A percentile compares a stretch with the other conserved stretches of the same genome.
Conservation (phyloP, 2,888 invertebrate genomes). For the Sarcophaga rosellei region DNA sequence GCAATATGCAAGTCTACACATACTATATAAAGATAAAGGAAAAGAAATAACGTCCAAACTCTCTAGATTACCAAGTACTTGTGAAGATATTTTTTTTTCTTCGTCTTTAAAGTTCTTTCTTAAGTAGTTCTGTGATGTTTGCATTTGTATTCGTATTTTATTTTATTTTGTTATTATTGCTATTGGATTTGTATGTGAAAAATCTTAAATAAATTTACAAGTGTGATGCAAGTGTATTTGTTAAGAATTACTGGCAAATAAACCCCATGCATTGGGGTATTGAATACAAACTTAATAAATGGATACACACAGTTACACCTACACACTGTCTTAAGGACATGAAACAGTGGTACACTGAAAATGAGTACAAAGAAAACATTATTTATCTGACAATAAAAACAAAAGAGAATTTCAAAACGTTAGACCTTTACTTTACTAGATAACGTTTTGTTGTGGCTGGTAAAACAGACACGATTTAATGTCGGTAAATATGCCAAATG, state of each 20-base stretch:
- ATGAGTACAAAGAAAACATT: neutral
- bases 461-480: no score
- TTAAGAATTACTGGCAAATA: slow-evolving; percentile 57
- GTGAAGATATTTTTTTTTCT: slow-evolving; percentile 31
- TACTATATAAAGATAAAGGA: neutral
- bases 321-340: neutral
- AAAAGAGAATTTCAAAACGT: no score
- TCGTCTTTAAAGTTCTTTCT: slow-evolving; percentile 22
- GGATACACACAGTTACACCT: neutral
- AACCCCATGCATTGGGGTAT: slow-evolving; percentile 16
- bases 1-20: neutral
- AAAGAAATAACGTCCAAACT: slow-evolving; percentile 26
- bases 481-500: no score
- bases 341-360: neutral
- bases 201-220: slow-evolving; percentile 66
- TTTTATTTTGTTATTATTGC: neutral
- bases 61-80: slow-evolving; percentile 48
- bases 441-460: no score
- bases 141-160: neutral
- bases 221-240: slow-evolving; percentile 66
- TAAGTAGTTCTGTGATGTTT: slow-evolving; percentile 20
- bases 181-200: slow-evolving; percentile 30
- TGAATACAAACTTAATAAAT: slow-evolving; percentile 10
- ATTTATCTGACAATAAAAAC: neutral
- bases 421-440: no score